Base-by-base conservation (phyloP, 2,888 invertebrate genomes). In the Neuroscelio doddi region DNA sequence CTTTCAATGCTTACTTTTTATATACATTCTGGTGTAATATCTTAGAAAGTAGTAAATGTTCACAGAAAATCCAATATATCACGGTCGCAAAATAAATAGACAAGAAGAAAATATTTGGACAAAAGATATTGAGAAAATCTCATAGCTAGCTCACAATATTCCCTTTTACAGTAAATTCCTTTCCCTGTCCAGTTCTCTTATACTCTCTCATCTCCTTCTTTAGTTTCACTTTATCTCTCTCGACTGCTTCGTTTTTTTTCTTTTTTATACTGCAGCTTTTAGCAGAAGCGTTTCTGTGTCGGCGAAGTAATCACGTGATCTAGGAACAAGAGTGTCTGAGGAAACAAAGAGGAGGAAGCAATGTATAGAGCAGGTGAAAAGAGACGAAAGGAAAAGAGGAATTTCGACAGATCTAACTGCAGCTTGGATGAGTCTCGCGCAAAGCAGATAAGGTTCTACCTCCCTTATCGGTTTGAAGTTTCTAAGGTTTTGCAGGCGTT, bases 231-330 rank as follows among this genome's bases (percentile, higher is more conserved):
- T 52, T 38, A 45, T 41, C 34, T 56, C 21, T 14, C 27, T 27
- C 10, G n/a, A n/a, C n/a, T n/a, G n/a, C n/a, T n/a, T n/a, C n/a
- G n/a, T n/a, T n/a, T n/a, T n/a, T n/a, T n/a, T n/a, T 44, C 55
- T 34, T 47, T 58, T 71, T 69, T 69, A 64, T 68, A 56, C 70
- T 41, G 53, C 58, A 70, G 75, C 77, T 77, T 77, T 78, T 75
- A 76, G 72, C 73, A 75, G 75, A 76, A 79, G 77, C 76, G 70
- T 76, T 79, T 76, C 76, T 74, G 73, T 78, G 77, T 78, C 73
- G 73, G 72, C 68, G 70, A 64, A 72, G 75, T 75, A 77, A 80
- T 78, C 77, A 76, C 75, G 74, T 78, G 78, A 78, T 80, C 75
- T 70, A 67, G 72, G 74, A 72, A 66, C 51, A 68, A 65, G 62